These are phyloP conservation scores for Trichogramma evanescens DNA, from an alignment of 2,888 invertebrate genomes.

Conservation along the genomic window DNA sequence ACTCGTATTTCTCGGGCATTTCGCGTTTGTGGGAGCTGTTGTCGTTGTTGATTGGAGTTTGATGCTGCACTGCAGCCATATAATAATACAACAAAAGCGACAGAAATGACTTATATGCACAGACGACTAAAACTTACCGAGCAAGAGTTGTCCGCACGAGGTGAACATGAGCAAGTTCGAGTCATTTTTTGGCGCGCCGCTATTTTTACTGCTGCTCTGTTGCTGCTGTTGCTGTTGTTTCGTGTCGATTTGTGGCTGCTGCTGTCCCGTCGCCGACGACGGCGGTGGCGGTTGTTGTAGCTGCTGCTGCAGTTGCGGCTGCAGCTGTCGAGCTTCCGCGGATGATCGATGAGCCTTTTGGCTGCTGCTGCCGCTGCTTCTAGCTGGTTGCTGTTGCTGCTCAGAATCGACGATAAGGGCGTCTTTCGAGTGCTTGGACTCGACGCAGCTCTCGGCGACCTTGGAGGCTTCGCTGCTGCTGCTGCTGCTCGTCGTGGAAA, in stretches of 20 bases:
- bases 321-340: slow-evolving; percentile 8
- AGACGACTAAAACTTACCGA: slow-evolving; percentile 28
- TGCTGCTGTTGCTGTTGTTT: slow-evolving; percentile 17
- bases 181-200: slow-evolving; percentile 33
- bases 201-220: slow-evolving; percentile 10
- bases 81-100: too few species aligned
- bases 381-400: neutral
- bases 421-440: slow-evolving; percentile 43
- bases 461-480: slow-evolving; percentile 29
- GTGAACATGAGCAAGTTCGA: slow-evolving; percentile 40
- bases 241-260: neutral
- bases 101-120: too few species aligned
- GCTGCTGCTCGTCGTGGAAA: slow-evolving; percentile 17
- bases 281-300: slow-evolving; percentile 7
- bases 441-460: slow-evolving; percentile 40
- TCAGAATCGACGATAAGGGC: slow-evolving; percentile 34
- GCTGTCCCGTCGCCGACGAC: neutral
- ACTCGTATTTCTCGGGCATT: too few species aligned
- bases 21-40: too few species aligned
- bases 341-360: slow-evolving; percentile 18
- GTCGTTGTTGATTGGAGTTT: too few species aligned
- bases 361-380: neutral
- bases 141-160: slow-evolving; percentile 41
- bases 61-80: too few species aligned
- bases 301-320: slow-evolving; percentile 8